Evolutionary conservation across 2,888 invertebrate genomes (phyloP), one percentile per base, ranked within the genome.

Genomic region (Nebria brevicollis): DNA sequence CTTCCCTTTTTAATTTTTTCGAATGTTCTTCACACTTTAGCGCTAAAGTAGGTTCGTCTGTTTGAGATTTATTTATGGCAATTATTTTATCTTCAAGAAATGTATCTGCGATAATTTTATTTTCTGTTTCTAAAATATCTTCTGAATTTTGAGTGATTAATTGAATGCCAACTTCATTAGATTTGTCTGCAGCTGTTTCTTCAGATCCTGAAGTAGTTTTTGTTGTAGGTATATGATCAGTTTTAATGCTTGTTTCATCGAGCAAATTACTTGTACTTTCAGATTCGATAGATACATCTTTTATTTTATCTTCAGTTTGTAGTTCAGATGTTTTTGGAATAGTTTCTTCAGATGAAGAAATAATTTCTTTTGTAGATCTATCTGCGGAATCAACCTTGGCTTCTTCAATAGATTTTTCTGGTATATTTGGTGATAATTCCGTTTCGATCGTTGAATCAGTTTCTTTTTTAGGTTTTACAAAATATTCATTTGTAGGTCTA

Each of bases 371-470:
- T 64, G 65, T 13, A 13, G 66, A 54, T 65, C n/a, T 25, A 54
- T 76, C 74, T n/a, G 15, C 54, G 6, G 64, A 7, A 11, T 54
- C 54, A 5, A 54, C 8, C 54, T 54, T 54, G 11, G 54, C 8
- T 54, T 54, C 54, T 54, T 54, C 54, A 54, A 54, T 54, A 54
- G 54, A 54, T 54, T 7, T 8, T 6, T 11, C 54, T 11, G 8
- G 1, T 6, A 13, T 54, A 54, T 13, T 54, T 54, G 4, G 7
- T 54, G 54, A 6, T 7, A 54, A 11, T 54, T 8, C 11, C 54
- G 13, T 54, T 54, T 54, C 8, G 13, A 7, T 83, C 82, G 83
- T 84, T n/a, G 72, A 0, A 34, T 1, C 72, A 34, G 41, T 34
- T 74, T 26, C 74, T 74, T 8, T 74, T 4, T 54, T 64, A 15